Evolutionary conservation across 2,888 invertebrate species (phyloP).

Genomic region (Bugulina stolonifera): DNA sequence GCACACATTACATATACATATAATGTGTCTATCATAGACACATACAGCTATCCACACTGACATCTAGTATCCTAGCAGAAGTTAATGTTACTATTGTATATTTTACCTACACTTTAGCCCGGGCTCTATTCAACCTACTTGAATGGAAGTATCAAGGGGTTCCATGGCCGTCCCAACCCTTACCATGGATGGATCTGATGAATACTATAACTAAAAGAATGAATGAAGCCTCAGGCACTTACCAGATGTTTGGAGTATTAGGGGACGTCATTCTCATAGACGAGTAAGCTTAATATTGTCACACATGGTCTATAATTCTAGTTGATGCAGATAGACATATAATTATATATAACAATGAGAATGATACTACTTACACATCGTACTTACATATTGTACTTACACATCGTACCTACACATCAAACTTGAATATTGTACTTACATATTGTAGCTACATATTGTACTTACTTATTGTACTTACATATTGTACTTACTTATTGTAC

Average conservation of each 20-base stretch:
- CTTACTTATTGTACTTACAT: no score
- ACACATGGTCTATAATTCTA: no score
- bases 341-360: no score
- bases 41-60: neutral
- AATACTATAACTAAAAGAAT: conserved; percentile 49
- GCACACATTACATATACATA: neutral
- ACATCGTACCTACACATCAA: no score
- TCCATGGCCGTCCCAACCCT: conserved; percentile 49
- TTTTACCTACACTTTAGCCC: conserved; percentile 39
- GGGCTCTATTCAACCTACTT: conserved; percentile 49
- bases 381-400: no score
- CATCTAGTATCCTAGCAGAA: neutral
- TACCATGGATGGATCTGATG: conserved; percentile 42
- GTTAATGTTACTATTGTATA: neutral
- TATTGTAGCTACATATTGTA: no score
- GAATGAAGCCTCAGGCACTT: conserved; percentile 54
- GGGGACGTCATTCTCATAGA: conserved; percentile 51
- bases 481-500: no score
- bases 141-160: conserved; percentile 50
- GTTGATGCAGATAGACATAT: no score
- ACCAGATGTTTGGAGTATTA: conserved; percentile 54
- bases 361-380: no score
- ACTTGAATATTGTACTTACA: no score
- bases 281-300: conserved; percentile 44
- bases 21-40: neutral